phyloP scores from a whole-genome alignment of 2,113 vertebrate species.

The Butastur rufipennis region DNA sequence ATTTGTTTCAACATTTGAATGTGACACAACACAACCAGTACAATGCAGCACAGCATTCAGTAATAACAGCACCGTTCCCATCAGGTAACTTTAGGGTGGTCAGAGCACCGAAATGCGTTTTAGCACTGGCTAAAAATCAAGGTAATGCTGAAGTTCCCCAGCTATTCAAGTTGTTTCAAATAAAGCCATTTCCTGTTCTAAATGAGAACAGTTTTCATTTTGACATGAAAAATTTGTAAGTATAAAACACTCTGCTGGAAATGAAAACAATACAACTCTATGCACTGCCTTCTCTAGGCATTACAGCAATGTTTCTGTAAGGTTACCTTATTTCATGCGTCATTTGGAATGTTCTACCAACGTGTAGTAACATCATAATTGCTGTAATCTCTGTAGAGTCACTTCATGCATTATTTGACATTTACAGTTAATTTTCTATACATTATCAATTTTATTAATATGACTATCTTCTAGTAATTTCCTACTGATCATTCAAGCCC shows the following conservation, averaged over 20 bases:
- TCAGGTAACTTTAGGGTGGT: background rate
- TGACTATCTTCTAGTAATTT: background rate
- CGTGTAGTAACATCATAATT: background rate
- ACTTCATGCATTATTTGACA: background rate
- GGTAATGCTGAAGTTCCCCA: background rate
- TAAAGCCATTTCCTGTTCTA: background rate
- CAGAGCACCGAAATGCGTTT: background rate
- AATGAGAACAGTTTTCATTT: background rate
- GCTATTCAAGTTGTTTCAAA: background rate
- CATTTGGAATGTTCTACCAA: slow-evolving; percentile 35
- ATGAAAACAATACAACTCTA: background rate
- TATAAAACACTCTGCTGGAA: background rate
- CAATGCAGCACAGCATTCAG: background rate
- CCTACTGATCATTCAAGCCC: background rate
- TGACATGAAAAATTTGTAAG: background rate
- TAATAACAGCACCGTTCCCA: background rate
- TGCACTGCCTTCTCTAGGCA: background rate
- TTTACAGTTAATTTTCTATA: background rate
- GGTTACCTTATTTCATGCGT: slow-evolving; percentile 31
- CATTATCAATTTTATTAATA: background rate
- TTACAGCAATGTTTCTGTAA: background rate
- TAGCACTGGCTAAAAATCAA: background rate
- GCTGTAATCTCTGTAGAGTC: slow-evolving; percentile 6
- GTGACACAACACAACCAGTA: background rate
- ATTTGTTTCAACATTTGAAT: background rate